Evolutionary conservation across 1,140 invertebrate species (phyloP).

Genomic region (Eulimnadia texana): DNA sequence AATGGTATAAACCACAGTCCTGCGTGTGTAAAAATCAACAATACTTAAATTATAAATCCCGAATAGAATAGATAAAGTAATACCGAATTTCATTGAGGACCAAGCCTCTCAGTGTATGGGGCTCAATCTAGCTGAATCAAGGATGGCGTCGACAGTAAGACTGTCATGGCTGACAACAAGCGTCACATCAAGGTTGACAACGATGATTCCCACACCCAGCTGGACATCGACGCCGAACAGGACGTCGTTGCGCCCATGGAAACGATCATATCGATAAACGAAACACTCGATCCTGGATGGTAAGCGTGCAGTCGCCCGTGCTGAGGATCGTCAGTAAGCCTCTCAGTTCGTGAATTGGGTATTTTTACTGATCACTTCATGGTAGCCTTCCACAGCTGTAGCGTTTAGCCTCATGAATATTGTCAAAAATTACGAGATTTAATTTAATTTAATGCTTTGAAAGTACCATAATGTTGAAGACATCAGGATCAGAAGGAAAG

Average conservation of each 20-base stretch:
- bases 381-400: constrained; percentile 5
- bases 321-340: constrained; percentile 7
- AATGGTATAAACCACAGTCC: constrained; percentile 9
- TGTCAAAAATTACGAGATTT: neutral
- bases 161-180: neutral
- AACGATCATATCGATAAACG: neutral
- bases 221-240: constrained; percentile 1
- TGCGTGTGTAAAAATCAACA: neutral
- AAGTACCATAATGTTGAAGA: constrained; percentile 7
- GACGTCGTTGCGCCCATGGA: constrained; percentile 5
- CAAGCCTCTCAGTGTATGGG: neutral
- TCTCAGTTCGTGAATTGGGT: neutral
- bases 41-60: neutral
- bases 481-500: constrained; percentile 3
- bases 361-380: neutral
- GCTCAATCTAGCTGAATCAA: neutral
- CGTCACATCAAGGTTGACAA: constrained; percentile 1
- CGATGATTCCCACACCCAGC: neutral
- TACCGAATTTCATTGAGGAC: constrained; percentile 13
- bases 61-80: too few relatives aligned
- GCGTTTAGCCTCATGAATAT: neutral
- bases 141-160: neutral
- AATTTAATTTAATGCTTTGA: neutral
- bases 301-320: neutral
- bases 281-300: neutral